Evolutionary conservation across 2,888 invertebrate genomes (phyloP), one percentile per base, ranked within the genome.

Genomic region (Torymus auratus): DNA sequence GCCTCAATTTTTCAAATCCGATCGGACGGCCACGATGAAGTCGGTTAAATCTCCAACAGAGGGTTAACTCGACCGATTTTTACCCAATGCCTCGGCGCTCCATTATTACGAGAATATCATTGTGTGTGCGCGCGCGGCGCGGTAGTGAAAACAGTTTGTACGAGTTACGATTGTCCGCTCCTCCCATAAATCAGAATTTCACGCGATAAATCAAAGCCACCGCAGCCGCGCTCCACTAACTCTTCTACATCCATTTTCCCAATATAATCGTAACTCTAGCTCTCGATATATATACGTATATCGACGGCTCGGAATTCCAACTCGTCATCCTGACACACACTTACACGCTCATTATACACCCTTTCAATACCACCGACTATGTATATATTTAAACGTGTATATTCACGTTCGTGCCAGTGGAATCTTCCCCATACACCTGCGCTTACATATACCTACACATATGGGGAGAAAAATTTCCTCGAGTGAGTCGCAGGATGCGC

Each of bases 121-220:
- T 28, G 28, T 28, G 28, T 4, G 28, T 4, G 3, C 28, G 28
- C 10, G 7, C 23, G 13, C 5, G 23, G 1, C 23, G 64, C 60
- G 17, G 56, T 58, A 71, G 70, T 78, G 64, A 70, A 74, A 80
- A 75, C 58, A 53, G 74, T 65, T 69, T 70, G 70, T 56, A 20
- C 62, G 55, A 17, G 69, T 52, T 2, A n/a, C 56, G 17, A 69
- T 58, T 58, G 70, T 68, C 28, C 64, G 53, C 75, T 58, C 53
- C 62, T 13, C 60, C 52, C 70, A 80, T 80, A 80, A 80, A 80
- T 80, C 75, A 80, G 65, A 74, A 75, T 70, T 75, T 70, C 75
- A 62, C 74, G 80, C 80, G 55, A 71, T 80, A 80, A 71, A 80
- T 80, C 80, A 80, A 65, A 75, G 62, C 41, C 58, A 28, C 12